These are phyloP conservation scores for Nannoperca australis DNA, from an alignment of 2,797 vertebrate species.

Conservation along the genomic window DNA sequence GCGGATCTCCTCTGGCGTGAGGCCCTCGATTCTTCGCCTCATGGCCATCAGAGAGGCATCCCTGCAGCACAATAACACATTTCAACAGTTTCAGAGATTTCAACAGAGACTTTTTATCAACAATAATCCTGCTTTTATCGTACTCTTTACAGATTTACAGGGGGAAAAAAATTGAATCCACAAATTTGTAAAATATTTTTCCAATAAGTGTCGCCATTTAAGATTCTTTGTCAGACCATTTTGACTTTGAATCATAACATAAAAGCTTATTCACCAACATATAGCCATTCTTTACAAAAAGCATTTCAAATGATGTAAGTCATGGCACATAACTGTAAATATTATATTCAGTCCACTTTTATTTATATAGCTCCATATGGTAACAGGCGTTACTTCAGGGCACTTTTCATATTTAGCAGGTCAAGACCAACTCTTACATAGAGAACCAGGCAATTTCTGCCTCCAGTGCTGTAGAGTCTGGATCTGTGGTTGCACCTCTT, in stretches of 20 bases:
- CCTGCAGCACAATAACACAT: slow-evolving; percentile 73
- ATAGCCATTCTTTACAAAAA: neutral
- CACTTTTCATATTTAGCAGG: too few relatives aligned
- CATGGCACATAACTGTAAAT: neutral
- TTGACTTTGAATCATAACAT: neutral
- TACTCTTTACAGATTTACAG: too few relatives aligned
- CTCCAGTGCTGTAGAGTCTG: too few relatives aligned
- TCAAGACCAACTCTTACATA: too few relatives aligned
- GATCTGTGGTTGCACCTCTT: too few relatives aligned
- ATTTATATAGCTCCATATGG: too few relatives aligned
- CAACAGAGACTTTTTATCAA: neutral
- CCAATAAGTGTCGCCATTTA: neutral
- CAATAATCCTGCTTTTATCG: neutral
- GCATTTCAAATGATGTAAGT: neutral
- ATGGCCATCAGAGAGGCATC: slow-evolving; percentile 99
- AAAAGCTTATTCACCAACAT: neutral
- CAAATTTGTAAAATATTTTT: neutral
- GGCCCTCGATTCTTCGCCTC: slow-evolving; percentile 95
- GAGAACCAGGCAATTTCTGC: too few relatives aligned
- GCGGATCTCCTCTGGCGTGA: slow-evolving; percentile 96
- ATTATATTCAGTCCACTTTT: too few relatives aligned
- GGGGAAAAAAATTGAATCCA: neutral
- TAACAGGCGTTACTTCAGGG: too few relatives aligned
- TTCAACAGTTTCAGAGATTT: neutral
- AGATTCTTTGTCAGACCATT: neutral